Conservation (phyloP, 2,888 invertebrate genomes). For the Rotaria magnacalcarata region DNA sequence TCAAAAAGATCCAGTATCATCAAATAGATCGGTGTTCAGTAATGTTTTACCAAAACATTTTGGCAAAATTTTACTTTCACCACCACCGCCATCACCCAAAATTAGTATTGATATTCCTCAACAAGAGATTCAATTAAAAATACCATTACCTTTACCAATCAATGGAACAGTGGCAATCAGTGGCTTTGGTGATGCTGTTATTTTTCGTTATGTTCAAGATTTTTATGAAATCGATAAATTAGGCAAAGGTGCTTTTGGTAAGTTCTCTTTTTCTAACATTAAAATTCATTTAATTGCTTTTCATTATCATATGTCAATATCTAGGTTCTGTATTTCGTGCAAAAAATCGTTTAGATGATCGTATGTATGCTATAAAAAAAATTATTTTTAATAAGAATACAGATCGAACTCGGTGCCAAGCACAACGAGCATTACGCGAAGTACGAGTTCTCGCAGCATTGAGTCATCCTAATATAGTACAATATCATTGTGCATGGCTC, state of each 20-base stretch:
- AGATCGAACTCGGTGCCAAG: conserved; percentile 61
- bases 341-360: conserved; percentile 82
- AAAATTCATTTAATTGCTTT: neutral
- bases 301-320: neutral
- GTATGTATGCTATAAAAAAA: conserved; percentile 87
- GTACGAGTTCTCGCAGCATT: conserved; percentile 85
- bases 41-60: neutral
- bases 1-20: neutral
- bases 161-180: neutral
- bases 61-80: neutral
- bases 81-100: neutral
- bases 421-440: conserved; percentile 65
- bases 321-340: conserved; percentile 77
- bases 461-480: conserved; percentile 93
- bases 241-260: conserved; percentile 90
- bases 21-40: neutral
- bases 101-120: neutral
- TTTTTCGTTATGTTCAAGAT: neutral
- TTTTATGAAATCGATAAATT: conserved; percentile 67
- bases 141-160: neutral
- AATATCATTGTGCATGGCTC: conserved; percentile 57
- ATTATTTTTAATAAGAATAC: conserved; percentile 80
- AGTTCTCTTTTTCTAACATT: conserved; percentile 53
- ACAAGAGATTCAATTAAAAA: neutral
- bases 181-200: conserved; percentile 64